Evolutionary conservation across 2,797 vertebrate species (phyloP), one percentile per base, ranked within the genome.

Genomic region (Mormyrus proboscirostris): DNA sequence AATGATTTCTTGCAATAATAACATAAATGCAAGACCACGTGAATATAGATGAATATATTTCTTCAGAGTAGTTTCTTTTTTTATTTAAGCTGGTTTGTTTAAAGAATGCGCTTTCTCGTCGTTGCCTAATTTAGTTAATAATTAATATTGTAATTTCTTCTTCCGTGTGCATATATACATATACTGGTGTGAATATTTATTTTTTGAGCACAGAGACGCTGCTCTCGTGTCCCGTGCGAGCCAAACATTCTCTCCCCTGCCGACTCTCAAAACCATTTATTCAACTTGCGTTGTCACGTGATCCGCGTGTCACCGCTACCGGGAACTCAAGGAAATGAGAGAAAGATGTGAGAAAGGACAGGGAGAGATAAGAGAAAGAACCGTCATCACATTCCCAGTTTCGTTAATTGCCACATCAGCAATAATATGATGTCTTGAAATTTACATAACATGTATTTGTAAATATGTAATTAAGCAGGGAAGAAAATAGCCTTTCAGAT

Each of bases 251-350:
- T 93, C 92, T 92, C 93, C 92, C 93, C 92, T 90, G 89, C 87
- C 91, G 90, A 93, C 92, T 90, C 93, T 92, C 94, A 94, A 95
- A 94, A 95, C 93, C 94, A 95, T 96, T 96, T 97, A 96, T 96
- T 95, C 95, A 92, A 91, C 90, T 91, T 86, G 89, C 89, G 90
- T 65, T 83, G 86, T 95, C 95, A 97, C 96, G 95, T 97, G 96
- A 89, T 90, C 88, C 53, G 88, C 90, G 93, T 93, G 94, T 95
- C 94, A 93, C 93, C 82, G 91, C 92, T 25, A 95, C 94, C 94
- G 95, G 95, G 95, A 96, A 95, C 93, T 94, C 88, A 76, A 49
- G 89, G 88, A 92, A 88, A 89, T 89, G 69, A 88, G 38, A 57
- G 88, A 91, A 91, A 93, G 86, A 65, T 53, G 86, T n/a, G 14